Evolutionary conservation across 1,140 invertebrate genomes (phyloP), one percentile per base, ranked within the genome.

Genomic region (Alviniconcha marisindica): DNA sequence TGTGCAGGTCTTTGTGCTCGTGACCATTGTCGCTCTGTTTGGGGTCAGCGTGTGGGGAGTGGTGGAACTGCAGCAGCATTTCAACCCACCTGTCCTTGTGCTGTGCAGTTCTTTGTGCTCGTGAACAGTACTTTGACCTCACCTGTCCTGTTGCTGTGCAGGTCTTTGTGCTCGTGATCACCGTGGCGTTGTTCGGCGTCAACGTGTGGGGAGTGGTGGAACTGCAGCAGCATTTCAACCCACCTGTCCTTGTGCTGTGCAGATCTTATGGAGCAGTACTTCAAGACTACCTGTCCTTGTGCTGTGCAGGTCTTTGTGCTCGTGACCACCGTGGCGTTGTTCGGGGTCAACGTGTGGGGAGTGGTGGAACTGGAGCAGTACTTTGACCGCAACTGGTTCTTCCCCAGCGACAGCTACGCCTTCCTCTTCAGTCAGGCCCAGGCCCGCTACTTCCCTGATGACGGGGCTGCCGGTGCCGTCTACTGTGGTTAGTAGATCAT

Each of bases 321-420:
- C 71, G 76, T 95, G 31, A 90, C 95, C 77, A 95, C 95, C 14
- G 31, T 95, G 51, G 88, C 91, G 40, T 91, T 95, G 77, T 93
- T 95, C n/a, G 94, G 94, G 38, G 94, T 95, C 83, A 95, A 95
- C 88, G 93, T 95, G 76, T 91, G 94, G 87, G 95, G 95, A 31
- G 91, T 94, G 44, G 89, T 95, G 42, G 92, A 94, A 77, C 91
- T 97, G 60, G 94, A 96, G 90, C 96, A 96, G 91, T 95, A 95
- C 91, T 97, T 96, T 91, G 95, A 97, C 92, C 95, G 95, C 0
- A 94, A 93, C 21, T 97, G 96, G 96, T 96, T 97, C 91, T 93
- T 96, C 81, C 96, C 96, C 1, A 93, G 95, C 84, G 94, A 94
- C 66, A 95, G 95, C 7, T 95, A 96, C 89, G 94, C 96, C 18